A percentile compares a stretch with the other conserved stretches of the same genome.
Conservation (phyloP, 2,888 invertebrate genomes). For the Galerucella pusilla region DNA sequence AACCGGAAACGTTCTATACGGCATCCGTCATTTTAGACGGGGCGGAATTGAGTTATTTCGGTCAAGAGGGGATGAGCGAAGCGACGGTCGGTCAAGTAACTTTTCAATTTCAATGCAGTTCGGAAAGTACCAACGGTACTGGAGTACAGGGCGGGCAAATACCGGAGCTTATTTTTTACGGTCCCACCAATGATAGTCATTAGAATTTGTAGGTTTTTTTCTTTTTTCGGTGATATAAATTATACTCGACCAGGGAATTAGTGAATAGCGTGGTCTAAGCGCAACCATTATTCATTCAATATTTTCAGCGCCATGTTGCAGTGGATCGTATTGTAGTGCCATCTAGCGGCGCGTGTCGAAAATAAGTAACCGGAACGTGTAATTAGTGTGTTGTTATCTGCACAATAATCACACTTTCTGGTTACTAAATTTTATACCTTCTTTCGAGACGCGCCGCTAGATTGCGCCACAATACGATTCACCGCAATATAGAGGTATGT, state of each 20-base stretch:
- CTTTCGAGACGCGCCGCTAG: too few relatives aligned
- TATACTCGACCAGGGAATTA: neutral
- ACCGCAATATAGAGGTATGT: too few relatives aligned
- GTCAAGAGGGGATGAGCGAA: constrained; percentile 96
- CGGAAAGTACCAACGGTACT: constrained; percentile 97
- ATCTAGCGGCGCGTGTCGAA: too few relatives aligned
- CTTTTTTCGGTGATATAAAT: neutral
- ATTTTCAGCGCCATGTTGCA: too few relatives aligned
- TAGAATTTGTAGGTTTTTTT: neutral
- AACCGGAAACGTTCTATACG: constrained; percentile 26
- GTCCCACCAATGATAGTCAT: constrained; percentile 67
- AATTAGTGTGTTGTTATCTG: too few relatives aligned
- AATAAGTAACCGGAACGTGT: too few relatives aligned
- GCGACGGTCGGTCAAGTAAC: constrained; percentile 92
- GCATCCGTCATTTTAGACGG: constrained; percentile 96
- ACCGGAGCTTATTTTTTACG: constrained; percentile 95
- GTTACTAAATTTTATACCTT: too few relatives aligned
- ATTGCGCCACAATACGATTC: too few relatives aligned
- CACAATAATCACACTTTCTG: too few relatives aligned
- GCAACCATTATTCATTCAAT: neutral
- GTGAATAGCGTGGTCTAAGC: neutral
- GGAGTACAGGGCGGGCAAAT: constrained; percentile 98
- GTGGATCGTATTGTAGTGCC: too few relatives aligned
- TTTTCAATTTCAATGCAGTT: constrained; percentile 97
- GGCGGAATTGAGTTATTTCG: constrained; percentile 94